A percentile compares a stretch with the other conserved stretches of the same genome.
These are phyloP conservation scores for Stichopus horrens DNA, from an alignment of 53 echinoderm and acorn worm species.

Conservation along the genomic window DNA sequence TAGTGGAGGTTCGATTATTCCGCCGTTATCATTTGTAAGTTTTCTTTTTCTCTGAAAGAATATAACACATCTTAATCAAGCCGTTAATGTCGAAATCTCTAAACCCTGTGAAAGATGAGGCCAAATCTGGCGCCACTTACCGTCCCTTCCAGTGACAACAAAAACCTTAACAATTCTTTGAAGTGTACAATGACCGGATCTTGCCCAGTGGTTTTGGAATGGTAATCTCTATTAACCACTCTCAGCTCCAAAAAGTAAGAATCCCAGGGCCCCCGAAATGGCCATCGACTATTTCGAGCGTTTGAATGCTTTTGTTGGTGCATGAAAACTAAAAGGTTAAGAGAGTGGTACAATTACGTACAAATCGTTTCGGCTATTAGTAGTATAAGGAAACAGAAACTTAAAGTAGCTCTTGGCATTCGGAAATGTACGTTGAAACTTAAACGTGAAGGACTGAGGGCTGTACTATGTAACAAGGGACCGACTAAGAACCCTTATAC, in stretches of 20 bases:
- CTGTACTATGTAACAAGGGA: too few relatives aligned
- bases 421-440: too few relatives aligned
- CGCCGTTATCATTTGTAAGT: not conserved
- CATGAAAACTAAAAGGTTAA: not conserved
- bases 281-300: not conserved
- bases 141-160: not conserved
- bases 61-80: conserved; percentile 17
- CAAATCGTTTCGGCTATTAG: conserved; percentile 1
- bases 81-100: conserved; percentile 2
- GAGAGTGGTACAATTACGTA: not conserved
- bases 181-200: not conserved
- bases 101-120: not conserved
- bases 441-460: too few relatives aligned
- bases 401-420: too few relatives aligned
- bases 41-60: conserved; percentile 12
- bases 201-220: not conserved
- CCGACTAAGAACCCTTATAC: too few relatives aligned
- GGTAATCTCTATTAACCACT: not conserved
- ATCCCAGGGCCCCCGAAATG: not conserved
- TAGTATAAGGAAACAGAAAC: too few relatives aligned
- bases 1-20: too few relatives aligned
- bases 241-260: not conserved
- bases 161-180: not conserved
- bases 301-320: not conserved
- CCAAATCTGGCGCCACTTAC: not conserved